Evolutionary conservation across 1,140 invertebrate species (phyloP), one percentile per base, ranked within the genome.

Genomic region (Nymphalis io): DNA sequence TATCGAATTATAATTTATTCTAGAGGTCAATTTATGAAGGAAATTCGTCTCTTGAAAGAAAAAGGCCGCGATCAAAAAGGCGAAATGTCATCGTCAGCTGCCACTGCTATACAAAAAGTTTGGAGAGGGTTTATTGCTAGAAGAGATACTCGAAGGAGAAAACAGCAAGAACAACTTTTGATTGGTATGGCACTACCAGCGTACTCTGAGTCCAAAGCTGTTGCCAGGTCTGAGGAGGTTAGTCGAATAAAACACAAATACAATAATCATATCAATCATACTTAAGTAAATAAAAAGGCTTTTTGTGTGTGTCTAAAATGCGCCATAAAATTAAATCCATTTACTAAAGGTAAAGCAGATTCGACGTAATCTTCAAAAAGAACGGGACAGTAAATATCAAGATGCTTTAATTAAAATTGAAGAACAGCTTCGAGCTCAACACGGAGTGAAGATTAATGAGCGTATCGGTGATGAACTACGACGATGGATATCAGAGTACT

Each of bases 11-110:
- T n/a, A n/a, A n/a, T 20, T 55, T 27, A n/a, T 64, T 64, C 5
- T 20, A 91, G 97, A 73, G 95, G 96, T 11, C 96, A 98, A 81
- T 97, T 98, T 76, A 98, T 98, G 96, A 96, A 96, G 85, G 97
- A 98, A 91, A 96, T 98, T 62, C 92, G 95, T 23, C 92, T 94
- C 20, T 92, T 95, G 67, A 97, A 96, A 87, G 95, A 96, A 73
- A 95, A 94, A 79, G 93, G 93, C 10, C 94, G 95, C 12, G 93
- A 94, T 68, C 84, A 87, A 42, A 92, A 93, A 71, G 92, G 88
- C 12, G 92, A 94, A 72, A 92, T 93, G 75, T 91, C 90, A 74
- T 90, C 93, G 21, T 78, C 93, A 42, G 96, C 96, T 1, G 96
- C 95, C 8, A 90, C 96, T 68, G 95, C 93, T 67, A 97, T 97